Conservation (phyloP, 1,140 invertebrate genomes). For the Drosophila miranda region DNA sequence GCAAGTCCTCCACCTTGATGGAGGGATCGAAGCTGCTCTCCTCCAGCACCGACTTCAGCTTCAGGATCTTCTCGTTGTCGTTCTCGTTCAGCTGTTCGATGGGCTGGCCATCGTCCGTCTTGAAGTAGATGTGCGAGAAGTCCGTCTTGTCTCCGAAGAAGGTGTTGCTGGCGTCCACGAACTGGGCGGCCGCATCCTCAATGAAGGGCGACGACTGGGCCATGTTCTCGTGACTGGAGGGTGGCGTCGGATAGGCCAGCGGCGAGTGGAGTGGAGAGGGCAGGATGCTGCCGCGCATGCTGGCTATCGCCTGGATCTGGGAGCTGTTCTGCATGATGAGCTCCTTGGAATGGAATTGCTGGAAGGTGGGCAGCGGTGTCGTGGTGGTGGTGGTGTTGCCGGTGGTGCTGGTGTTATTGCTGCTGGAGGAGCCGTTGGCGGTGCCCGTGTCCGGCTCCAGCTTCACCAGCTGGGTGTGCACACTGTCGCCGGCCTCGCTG, state of each 20-base stretch:
- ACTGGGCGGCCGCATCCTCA: slow-evolving; percentile 76
- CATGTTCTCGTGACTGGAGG: slow-evolving; percentile 91
- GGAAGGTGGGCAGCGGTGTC: slow-evolving; percentile 91
- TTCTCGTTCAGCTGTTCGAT: slow-evolving; percentile 66
- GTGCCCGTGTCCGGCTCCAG: slow-evolving; percentile 48
- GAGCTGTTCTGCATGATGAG: slow-evolving; percentile 81
- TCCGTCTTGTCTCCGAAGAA: slow-evolving; percentile 78
- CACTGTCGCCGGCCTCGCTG: slow-evolving; percentile 51
- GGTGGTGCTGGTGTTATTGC: slow-evolving; percentile 5
- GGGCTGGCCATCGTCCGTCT: slow-evolving; percentile 56
- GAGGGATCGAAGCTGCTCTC: slow-evolving; percentile 73
- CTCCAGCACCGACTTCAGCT: slow-evolving; percentile 82
- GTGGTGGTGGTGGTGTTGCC: slow-evolving; percentile 83
- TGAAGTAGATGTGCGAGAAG: slow-evolving; percentile 74
- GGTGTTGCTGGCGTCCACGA: slow-evolving; percentile 69
- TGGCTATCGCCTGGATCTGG: slow-evolving; percentile 82
- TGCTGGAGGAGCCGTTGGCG: slow-evolving; percentile 8
- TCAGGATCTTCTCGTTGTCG: slow-evolving; percentile 83
- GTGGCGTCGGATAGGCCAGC: slow-evolving; percentile 90
- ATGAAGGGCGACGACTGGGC: slow-evolving; percentile 81
- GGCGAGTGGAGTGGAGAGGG: slow-evolving; percentile 88
- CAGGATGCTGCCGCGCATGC: slow-evolving; percentile 82
- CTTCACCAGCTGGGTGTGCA: slow-evolving; percentile 60
- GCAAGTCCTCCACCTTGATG: slow-evolving; percentile 76
- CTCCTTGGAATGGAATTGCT: slow-evolving; percentile 87